A percentile compares a stretch with the other conserved stretches of the same genome.
Conservation (phyloP, 2,797 vertebrate species). For the Aselliscus stoliczkanus region DNA sequence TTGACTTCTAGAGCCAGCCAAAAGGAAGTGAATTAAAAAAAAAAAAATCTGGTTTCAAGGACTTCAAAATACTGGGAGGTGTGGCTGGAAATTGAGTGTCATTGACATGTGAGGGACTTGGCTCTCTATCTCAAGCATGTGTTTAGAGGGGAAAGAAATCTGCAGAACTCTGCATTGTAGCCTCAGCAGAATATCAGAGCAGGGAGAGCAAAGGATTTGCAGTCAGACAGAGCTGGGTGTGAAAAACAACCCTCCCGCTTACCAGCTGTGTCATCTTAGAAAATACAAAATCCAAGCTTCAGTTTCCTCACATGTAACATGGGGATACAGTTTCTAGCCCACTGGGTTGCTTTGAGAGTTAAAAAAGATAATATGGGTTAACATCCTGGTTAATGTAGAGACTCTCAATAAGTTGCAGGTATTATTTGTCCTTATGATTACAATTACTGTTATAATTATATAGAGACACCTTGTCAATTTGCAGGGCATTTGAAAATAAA, state of each 20-base stretch:
- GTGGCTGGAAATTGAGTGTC: neutral
- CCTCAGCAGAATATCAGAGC: neutral
- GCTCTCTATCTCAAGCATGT: neutral
- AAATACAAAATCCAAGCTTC: neutral
- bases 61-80: neutral
- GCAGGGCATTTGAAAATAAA: constrained; percentile 17
- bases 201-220: neutral
- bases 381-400: neutral
- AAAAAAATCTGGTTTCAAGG: constrained; percentile 1
- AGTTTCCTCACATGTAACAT: neutral
- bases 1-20: neutral
- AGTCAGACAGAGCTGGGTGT: neutral
- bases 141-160: neutral
- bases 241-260: neutral
- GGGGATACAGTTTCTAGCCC: neutral
- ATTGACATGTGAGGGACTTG: neutral
- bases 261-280: neutral
- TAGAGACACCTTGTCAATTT: neutral
- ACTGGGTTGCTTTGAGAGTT: neutral
- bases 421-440: neutral
- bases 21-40: neutral
- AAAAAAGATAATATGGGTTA: neutral
- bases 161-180: neutral
- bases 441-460: neutral
- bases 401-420: neutral